phyloP scores from a whole-genome alignment of 2,888 invertebrate genomes.

The Stomorhina lunata region DNA sequence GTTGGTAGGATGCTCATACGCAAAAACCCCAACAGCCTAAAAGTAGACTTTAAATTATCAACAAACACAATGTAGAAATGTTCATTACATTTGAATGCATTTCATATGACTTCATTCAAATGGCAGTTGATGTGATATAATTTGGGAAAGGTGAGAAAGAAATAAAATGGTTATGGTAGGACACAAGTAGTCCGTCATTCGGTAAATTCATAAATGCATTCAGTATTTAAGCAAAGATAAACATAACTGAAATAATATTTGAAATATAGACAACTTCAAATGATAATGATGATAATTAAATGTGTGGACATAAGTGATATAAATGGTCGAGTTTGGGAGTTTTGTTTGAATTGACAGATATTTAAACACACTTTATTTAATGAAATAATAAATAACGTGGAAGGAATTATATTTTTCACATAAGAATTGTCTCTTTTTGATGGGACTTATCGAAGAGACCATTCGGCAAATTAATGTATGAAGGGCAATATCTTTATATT shows the following conservation, averaged over 20 bases:
- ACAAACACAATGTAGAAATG: constrained; percentile 23
- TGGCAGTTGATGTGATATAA: constrained; percentile 52
- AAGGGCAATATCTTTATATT: too few species aligned
- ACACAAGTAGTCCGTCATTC: background rate
- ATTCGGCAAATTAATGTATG: too few species aligned
- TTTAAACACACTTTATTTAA: constrained; percentile 41
- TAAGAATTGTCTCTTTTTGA: too few species aligned
- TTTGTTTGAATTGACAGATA: constrained; percentile 29
- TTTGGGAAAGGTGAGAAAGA: background rate
- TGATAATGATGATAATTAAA: constrained; percentile 53
- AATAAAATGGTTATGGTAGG: too few species aligned
- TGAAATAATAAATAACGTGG: constrained; percentile 44
- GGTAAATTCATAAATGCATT: too few species aligned
- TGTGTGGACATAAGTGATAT: constrained; percentile 40
- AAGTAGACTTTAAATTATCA: background rate
- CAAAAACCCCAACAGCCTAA: constrained; percentile 27
- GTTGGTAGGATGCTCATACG: constrained; percentile 8
- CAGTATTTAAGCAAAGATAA: constrained; percentile 41
- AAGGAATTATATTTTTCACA: too few species aligned
- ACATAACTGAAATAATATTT: constrained; percentile 64
- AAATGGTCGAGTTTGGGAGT: background rate
- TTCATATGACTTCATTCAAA: constrained; percentile 25
- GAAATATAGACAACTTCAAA: constrained; percentile 30
- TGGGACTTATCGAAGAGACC: too few species aligned
- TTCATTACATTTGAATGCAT: constrained; percentile 39